A percentile compares a stretch with the other conserved stretches of the same genome.
Conservation (phyloP, 2,797 vertebrate genomes). For the Dermochelys coriacea region DNA sequence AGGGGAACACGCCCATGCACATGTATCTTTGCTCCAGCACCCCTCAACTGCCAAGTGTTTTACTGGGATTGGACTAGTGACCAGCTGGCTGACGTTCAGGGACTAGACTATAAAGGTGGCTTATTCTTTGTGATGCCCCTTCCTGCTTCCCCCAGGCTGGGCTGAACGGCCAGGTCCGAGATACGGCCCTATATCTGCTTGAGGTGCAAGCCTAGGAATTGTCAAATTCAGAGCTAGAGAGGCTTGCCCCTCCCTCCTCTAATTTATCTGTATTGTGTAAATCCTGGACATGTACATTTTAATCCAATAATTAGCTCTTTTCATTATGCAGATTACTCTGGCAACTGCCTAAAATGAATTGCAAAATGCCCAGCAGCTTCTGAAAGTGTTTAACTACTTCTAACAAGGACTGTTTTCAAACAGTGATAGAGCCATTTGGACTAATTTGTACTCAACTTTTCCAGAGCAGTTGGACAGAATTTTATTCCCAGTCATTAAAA, state of each 20-base stretch:
- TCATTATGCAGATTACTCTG: background rate
- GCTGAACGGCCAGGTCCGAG: background rate
- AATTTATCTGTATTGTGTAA: background rate
- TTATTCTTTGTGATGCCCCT: background rate
- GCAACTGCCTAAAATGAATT: background rate
- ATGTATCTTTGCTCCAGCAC: background rate
- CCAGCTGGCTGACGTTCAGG: background rate
- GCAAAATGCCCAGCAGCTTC: background rate
- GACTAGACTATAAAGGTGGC: background rate
- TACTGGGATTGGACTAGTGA: background rate
- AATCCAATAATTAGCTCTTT: background rate
- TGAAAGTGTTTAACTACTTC: background rate
- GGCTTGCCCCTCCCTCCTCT: background rate
- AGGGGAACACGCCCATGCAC: background rate
- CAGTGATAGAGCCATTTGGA: background rate
- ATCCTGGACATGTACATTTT: background rate
- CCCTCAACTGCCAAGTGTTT: background rate
- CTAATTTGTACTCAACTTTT: background rate
- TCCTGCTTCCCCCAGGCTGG: background rate
- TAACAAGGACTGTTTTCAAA: background rate
- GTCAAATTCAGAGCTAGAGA: background rate
- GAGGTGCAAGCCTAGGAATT: accelerated
- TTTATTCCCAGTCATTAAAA: background rate
- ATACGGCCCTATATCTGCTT: background rate
- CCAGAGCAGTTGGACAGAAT: background rate